phyloP scores from a whole-genome alignment of 1,140 invertebrate species.

The Drosophila lowei region DNA sequence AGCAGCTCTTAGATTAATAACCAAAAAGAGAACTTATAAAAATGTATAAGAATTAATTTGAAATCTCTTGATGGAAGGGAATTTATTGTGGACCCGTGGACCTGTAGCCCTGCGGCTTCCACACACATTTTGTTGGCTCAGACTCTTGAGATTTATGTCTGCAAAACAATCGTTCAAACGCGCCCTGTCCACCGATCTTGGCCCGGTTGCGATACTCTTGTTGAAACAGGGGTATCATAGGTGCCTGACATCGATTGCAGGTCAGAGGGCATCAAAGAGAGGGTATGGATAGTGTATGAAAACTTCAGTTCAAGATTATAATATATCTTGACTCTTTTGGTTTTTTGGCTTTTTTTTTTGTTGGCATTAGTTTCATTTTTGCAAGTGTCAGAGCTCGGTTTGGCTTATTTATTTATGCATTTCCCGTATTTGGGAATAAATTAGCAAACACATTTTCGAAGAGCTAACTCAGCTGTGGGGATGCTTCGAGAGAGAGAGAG shows the following conservation, averaged over 20 bases:
- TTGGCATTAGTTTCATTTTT: conserved; percentile 5
- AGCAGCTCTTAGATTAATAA: too few relatives aligned
- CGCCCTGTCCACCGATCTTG: conserved; percentile 53
- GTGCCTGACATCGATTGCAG: conserved; percentile 13
- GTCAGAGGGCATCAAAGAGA: too few relatives aligned
- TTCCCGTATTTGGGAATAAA: conserved; percentile 37
- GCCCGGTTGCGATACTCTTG: conserved; percentile 44
- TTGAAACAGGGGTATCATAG: neutral
- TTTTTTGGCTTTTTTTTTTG: neutral
- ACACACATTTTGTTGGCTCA: conserved; percentile 14
- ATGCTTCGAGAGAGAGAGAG: conserved; percentile 9
- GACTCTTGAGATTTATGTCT: conserved; percentile 70
- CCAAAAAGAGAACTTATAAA: too few relatives aligned
- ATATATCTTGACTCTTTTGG: too few relatives aligned
- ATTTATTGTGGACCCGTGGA: conserved; percentile 29
- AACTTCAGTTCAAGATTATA: too few relatives aligned
- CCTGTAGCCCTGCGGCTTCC: conserved; percentile 30
- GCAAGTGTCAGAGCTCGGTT: conserved; percentile 2
- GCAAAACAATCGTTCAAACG: conserved; percentile 63
- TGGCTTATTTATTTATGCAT: conserved; percentile 28
- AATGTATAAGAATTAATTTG: too few relatives aligned
- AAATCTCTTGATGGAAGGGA: conserved; percentile 9
- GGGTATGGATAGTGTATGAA: too few relatives aligned
- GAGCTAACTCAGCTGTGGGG: conserved; percentile 2
- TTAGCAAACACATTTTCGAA: conserved; percentile 28